phyloP scores from a whole-genome alignment of 2,888 invertebrate species.

The Spisula solida region DNA sequence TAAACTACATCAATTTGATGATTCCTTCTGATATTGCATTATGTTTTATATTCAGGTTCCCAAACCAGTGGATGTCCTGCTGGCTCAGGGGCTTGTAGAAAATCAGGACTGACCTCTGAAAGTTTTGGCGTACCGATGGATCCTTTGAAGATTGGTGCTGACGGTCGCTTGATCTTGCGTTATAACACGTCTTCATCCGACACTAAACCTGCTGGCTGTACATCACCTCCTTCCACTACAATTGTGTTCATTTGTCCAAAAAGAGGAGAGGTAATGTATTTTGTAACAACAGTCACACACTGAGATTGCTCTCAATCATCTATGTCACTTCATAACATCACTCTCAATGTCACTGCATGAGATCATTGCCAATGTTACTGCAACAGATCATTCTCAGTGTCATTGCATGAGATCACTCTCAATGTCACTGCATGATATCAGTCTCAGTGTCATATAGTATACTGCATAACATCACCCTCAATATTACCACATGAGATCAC shows the following conservation, averaged over 20 bases:
- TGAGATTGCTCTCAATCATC: too few relatives aligned
- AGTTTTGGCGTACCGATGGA: constrained; percentile 66
- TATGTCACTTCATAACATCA: too few relatives aligned
- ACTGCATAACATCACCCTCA: too few relatives aligned
- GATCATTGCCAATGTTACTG: too few relatives aligned
- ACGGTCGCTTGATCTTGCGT: constrained; percentile 71
- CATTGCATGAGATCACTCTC: too few relatives aligned
- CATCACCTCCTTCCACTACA: constrained; percentile 75
- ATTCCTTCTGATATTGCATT: not conserved
- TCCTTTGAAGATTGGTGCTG: constrained; percentile 62
- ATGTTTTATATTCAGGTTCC: constrained; percentile 37
- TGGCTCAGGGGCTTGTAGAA: constrained; percentile 74
- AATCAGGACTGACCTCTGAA: constrained; percentile 44
- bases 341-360: too few relatives aligned
- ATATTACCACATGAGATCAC: too few relatives aligned
- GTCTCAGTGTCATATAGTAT: too few relatives aligned
- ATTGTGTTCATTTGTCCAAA: constrained; percentile 83
- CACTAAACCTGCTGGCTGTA: constrained; percentile 70
- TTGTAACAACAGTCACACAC: too few relatives aligned
- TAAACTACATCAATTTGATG: too few relatives aligned
- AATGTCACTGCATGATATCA: too few relatives aligned
- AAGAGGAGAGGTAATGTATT: not conserved
- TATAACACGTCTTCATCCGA: constrained; percentile 65
- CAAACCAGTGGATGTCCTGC: constrained; percentile 71
- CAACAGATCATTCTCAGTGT: too few relatives aligned